A percentile compares a stretch with the other conserved stretches of the same genome.
phyloP scores from a whole-genome alignment of 1,140 invertebrate species.

The Temnothorax curvispinosus region DNA sequence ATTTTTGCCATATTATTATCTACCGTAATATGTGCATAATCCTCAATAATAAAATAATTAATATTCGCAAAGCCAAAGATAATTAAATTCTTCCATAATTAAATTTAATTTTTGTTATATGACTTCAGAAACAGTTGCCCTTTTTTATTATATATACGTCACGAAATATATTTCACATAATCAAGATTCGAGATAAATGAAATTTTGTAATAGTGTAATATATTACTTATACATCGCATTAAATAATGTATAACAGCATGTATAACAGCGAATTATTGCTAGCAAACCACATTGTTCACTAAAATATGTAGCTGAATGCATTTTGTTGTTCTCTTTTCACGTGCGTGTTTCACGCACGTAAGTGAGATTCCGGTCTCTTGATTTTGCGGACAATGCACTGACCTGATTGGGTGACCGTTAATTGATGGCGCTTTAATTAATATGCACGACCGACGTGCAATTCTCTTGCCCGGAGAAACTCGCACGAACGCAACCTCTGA shows the following conservation, averaged over 20 bases:
- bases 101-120: background rate
- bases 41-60: background rate
- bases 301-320: background rate
- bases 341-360: background rate
- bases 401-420: constrained; percentile 58
- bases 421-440: constrained; percentile 67
- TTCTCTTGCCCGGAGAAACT: background rate
- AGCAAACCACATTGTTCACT: background rate
- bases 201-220: background rate
- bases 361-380: background rate
- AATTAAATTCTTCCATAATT: constrained; percentile 24
- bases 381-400: constrained; percentile 49
- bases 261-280: background rate
- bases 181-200: background rate
- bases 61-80: background rate
- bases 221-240: background rate
- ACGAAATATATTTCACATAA: background rate
- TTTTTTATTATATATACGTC: background rate
- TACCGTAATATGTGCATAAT: background rate
- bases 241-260: background rate
- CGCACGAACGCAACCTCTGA: constrained; percentile 14
- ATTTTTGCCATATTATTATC: background rate
- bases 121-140: background rate
- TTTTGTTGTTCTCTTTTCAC: background rate
- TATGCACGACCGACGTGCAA: constrained; percentile 23